Evolutionary conservation across 2,888 invertebrate species (phyloP).

Genomic region (Idaea straminata): DNA sequence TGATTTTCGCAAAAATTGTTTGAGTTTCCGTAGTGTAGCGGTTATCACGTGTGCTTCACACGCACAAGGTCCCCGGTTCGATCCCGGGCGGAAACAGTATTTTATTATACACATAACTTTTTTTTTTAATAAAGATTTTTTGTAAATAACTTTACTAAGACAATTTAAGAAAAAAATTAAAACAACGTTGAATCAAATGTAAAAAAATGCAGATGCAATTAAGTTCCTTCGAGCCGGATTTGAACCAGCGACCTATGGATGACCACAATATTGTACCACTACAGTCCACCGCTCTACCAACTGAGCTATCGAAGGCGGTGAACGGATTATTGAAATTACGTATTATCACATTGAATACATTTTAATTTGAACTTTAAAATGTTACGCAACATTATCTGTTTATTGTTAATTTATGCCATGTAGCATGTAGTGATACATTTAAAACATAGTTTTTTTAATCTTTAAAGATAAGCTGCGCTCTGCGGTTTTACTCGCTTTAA

Average conservation of each 20-base stretch:
- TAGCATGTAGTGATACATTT: too few relatives aligned
- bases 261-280: constrained; percentile 45
- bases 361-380: not conserved
- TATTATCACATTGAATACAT: not conserved
- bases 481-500: too few relatives aligned
- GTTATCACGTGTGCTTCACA: not conserved
- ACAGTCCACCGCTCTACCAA: constrained; percentile 82
- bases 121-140: too few relatives aligned
- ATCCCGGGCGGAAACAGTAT: not conserved
- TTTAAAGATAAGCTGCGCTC: too few relatives aligned
- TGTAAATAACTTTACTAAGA: too few relatives aligned
- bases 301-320: constrained; percentile 78
- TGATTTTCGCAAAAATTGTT: too few relatives aligned
- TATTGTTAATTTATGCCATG: not conserved
- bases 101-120: too few relatives aligned
- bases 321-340: not conserved
- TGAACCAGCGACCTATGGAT: constrained; percentile 82
- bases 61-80: not conserved
- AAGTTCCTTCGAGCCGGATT: constrained; percentile 79
- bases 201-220: not conserved
- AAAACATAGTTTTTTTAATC: too few relatives aligned
- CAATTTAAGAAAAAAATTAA: too few relatives aligned
- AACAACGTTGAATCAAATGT: not conserved
- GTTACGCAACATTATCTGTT: not conserved
- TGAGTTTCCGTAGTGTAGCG: too few relatives aligned